A percentile compares a stretch with the other conserved stretches of the same genome.
Evolutionary conservation across 1,140 invertebrate genomes (phyloP).

Genomic region (Danaus plexippus): DNA sequence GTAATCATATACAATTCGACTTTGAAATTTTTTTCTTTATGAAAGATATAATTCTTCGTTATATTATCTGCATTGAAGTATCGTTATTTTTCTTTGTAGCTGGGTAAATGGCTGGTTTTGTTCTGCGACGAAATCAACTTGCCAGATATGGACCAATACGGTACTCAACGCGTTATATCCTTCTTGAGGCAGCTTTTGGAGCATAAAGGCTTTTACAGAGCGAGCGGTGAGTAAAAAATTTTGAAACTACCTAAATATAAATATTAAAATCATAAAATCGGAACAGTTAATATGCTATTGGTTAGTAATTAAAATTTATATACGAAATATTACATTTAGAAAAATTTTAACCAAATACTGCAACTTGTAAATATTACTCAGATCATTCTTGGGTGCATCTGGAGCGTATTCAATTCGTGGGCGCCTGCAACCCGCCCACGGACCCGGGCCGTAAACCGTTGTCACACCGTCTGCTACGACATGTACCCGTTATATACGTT

Average conservation of each 20-base stretch:
- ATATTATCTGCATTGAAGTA: too few relatives aligned
- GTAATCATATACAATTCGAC: too few relatives aligned
- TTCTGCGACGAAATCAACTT: conserved; percentile 99
- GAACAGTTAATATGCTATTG: too few relatives aligned
- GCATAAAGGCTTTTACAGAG: conserved; percentile 92
- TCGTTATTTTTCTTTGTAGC: conserved; percentile 59
- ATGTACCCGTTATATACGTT: conserved; percentile 99
- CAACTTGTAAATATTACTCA: conserved; percentile 12
- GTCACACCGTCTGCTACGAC: conserved; percentile 92
- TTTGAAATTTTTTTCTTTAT: neutral
- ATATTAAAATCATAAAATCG: too few relatives aligned
- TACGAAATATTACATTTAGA: too few relatives aligned
- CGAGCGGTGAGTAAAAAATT: conserved; percentile 71
- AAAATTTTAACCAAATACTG: too few relatives aligned
- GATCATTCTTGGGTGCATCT: conserved; percentile 98
- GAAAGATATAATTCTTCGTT: too few relatives aligned
- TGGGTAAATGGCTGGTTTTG: conserved; percentile 99
- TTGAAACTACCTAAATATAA: neutral
- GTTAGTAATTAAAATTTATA: too few relatives aligned
- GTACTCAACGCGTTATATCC: conserved; percentile 98
- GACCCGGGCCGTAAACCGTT: conserved; percentile 99
- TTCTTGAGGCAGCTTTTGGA: conserved; percentile 98
- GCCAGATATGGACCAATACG: conserved; percentile 98
- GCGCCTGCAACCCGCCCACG: conserved; percentile 99
- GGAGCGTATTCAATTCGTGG: conserved; percentile 99